Base-by-base conservation (phyloP, 2,888 invertebrate species). In the Lissocephala sabroskyi region DNA sequence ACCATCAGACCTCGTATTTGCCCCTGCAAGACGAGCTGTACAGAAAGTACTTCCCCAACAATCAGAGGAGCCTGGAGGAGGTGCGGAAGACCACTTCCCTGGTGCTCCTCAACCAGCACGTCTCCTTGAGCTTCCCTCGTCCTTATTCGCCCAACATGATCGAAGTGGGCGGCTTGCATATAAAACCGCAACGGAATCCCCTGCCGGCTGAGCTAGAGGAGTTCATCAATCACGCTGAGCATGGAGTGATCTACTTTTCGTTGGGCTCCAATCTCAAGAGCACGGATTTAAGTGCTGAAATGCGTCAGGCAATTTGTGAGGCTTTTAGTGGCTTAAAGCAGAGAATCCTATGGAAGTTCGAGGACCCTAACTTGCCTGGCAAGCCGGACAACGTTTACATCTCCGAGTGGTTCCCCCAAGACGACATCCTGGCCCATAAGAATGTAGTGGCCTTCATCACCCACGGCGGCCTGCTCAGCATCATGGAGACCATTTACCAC, bases 391-490 rank as follows among this genome's bases (percentile, higher is more conserved):
- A 82, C 28, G 53, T 82, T 30, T 64, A 68, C 36, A 45, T 81
- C 2, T 64, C 62, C 7, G 57, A 75, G 1, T 79, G 79, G 77
- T 56, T 84, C 4, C 84, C 85, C 0, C 85, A 86, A 49, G 79
- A 82, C 2, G 81, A 82, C 32, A 52, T 82, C 1, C 39, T 83
- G 57, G 83, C 81, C 1, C 86, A 86, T 75, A 82, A 84, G 4
- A 85, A 86, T 45, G 62, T 85, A 0, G 83, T 82, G 49, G 46
- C 84, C 0, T 85, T 86, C 48, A 84, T 86, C 13, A 84, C 84
- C 1, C 85, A 86, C 41, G 85, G 84, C 4, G 86, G 86, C 1
- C 43, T 84, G 0, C 54, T 86, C 4, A 85, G 86, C 50, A 79
- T 82, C 0, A 84, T 80, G 1, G 86, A 86, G 64, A 77, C 85